These are phyloP conservation scores for Callopanchax toddi DNA, from an alignment of 2,113 vertebrate genomes.

Conservation along the genomic window DNA sequence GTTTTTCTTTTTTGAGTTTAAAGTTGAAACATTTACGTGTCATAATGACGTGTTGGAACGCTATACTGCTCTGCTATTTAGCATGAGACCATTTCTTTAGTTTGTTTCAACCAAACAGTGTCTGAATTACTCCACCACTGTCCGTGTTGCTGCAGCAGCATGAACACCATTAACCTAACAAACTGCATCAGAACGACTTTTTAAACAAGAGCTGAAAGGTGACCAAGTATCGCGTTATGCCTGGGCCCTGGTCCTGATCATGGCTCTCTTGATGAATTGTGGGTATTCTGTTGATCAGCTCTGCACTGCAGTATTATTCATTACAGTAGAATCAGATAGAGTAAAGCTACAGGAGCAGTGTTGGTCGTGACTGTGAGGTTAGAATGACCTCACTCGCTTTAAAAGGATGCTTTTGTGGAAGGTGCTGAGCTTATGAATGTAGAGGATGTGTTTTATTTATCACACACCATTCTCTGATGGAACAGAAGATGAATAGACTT, in stretches of 20 bases:
- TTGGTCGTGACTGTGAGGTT: background rate
- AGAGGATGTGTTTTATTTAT: background rate
- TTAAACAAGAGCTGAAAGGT: too few relatives aligned
- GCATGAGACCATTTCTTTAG: too few relatives aligned
- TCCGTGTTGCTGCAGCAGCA: too few relatives aligned
- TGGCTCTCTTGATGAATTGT: slow-evolving; percentile 1
- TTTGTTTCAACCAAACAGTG: too few relatives aligned
- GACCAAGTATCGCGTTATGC: too few relatives aligned
- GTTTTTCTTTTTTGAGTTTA: too few relatives aligned
- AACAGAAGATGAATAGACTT: background rate
- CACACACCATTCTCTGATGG: background rate
- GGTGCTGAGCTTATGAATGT: background rate
- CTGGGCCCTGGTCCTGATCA: slow-evolving; percentile 20
- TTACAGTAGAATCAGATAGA: slow-evolving; percentile 14
- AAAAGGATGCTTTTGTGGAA: background rate
- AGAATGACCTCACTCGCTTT: background rate
- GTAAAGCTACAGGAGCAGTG: slow-evolving; percentile 16
- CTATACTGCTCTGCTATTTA: too few relatives aligned
- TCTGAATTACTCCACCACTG: too few relatives aligned
- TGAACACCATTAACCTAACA: too few relatives aligned
- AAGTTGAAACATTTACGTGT: too few relatives aligned
- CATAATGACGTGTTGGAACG: too few relatives aligned
- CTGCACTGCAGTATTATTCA: slow-evolving; percentile 50
- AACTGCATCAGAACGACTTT: too few relatives aligned
- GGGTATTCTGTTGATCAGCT: slow-evolving; percentile 2